Evolutionary conservation across 2,797 vertebrate species (phyloP), one percentile per base, ranked within the genome.

Genomic region (Danio aesculapii): DNA sequence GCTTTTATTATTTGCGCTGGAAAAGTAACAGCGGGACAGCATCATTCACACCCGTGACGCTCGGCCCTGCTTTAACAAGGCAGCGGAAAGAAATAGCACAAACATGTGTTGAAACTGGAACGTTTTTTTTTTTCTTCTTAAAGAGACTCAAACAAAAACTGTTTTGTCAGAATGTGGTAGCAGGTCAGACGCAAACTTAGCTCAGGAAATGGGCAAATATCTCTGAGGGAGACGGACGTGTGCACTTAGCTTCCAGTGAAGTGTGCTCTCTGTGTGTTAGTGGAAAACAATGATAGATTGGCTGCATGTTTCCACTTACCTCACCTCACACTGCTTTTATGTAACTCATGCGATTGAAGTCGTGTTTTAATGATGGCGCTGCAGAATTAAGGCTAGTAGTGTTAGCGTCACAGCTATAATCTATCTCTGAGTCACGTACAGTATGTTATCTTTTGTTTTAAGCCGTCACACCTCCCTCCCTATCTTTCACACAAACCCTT

Each of bases 151-250:
- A 93, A 94, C 93, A 94, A 91, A 92, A 89, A 85, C 2, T 63
- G 90, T 91, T 92, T 91, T 93, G 93, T 94, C 82, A 88, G 88
- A 91, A 87, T 90, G 88, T 90, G 88, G 91, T 93, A 92, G 91
- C 91, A 92, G 93, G 90, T 92, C 85, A 84, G 81, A 78, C 41
- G 14, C 86, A 87, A 87, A 85, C 92, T 92, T 89, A 93, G 92
- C 92, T 93, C 91, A 94, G 89, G 91, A 91, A 94, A 93, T 92
- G 91, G 88, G 84, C 86, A 89, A 90, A 89, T 89, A n/a, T n/a
- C n/a, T n/a, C n/a, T n/a, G n/a, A 85, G 70, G 57, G 82, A 73
- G 63, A 62, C 8, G 55, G 72, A 78, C 19, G 21, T 63, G 72
- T 58, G 64, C 64, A 41, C 63, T 44, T 58, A 67, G 61, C 30